Evolutionary conservation across 2,888 invertebrate species (phyloP).

Genomic region (Campoletis raptor): DNA sequence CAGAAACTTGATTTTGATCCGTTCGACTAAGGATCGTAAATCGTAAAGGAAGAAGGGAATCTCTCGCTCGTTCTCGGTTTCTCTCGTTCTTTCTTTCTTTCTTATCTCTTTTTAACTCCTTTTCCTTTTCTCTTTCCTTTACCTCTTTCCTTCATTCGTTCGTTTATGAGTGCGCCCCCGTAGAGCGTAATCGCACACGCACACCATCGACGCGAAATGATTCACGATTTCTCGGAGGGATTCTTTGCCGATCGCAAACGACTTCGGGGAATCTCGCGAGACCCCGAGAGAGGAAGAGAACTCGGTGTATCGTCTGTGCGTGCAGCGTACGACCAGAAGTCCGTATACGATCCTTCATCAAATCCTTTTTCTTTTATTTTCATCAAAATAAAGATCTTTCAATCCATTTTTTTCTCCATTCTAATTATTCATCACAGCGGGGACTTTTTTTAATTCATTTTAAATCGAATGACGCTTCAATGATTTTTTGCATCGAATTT

Average conservation of each 20-base stretch:
- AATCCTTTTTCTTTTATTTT: neutral
- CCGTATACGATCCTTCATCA: conserved; percentile 1
- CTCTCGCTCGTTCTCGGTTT: neutral
- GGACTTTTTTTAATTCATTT: neutral
- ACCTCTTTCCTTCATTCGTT: conserved; percentile 5
- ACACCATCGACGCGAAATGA: conserved; percentile 64
- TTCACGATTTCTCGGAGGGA: conserved; percentile 67
- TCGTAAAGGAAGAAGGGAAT: conserved; percentile 25
- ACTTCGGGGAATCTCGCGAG: conserved; percentile 61
- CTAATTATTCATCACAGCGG: neutral
- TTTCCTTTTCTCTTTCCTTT: neutral
- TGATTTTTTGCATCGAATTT: too few relatives aligned
- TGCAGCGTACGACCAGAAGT: neutral
- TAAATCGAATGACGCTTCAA: neutral
- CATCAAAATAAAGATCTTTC: neutral
- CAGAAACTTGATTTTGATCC: conserved; percentile 62
- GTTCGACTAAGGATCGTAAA: conserved; percentile 43
- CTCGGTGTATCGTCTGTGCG: conserved; percentile 17
- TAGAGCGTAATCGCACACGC: conserved; percentile 33
- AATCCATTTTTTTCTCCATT: neutral
- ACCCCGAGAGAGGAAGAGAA: neutral
- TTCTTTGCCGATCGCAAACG: conserved; percentile 59
- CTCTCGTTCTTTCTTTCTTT: neutral
- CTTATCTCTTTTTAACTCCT: neutral
- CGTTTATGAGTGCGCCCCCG: conserved; percentile 40